These are phyloP conservation scores for Dendrolimus punctatus DNA, from an alignment of 1,140 invertebrate genomes.

Conservation along the genomic window DNA sequence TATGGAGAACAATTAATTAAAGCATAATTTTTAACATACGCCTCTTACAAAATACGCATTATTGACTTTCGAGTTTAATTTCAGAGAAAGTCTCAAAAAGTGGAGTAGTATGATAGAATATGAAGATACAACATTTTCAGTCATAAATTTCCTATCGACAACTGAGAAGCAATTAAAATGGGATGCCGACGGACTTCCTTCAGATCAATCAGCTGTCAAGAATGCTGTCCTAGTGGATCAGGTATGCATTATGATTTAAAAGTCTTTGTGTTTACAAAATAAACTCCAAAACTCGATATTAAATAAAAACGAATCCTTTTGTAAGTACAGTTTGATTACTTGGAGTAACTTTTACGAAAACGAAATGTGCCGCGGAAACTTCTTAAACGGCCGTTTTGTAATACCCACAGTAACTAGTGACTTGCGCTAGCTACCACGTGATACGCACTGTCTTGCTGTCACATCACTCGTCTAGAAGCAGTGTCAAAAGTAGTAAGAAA, in stretches of 20 bases:
- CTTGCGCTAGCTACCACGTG: too few relatives aligned
- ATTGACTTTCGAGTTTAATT: conserved; percentile 15
- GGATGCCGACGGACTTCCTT: conserved; percentile 88
- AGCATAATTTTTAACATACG: background rate
- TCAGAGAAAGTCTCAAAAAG: conserved; percentile 68
- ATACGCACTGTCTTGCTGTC: too few relatives aligned
- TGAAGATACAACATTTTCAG: conserved; percentile 73
- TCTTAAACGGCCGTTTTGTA: too few relatives aligned
- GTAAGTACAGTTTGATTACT: too few relatives aligned
- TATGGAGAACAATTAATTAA: conserved; percentile 26
- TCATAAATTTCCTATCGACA: conserved; percentile 80
- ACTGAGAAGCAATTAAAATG: conserved; percentile 90
- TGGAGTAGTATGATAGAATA: conserved; percentile 75
- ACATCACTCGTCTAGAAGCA: too few relatives aligned
- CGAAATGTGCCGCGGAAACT: too few relatives aligned
- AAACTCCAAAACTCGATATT: too few relatives aligned
- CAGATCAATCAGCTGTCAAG: conserved; percentile 85
- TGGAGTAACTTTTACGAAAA: too few relatives aligned
- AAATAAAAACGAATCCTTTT: too few relatives aligned
- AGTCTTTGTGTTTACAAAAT: too few relatives aligned
- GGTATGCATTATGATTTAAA: conserved; percentile 53
- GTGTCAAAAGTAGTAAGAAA: too few relatives aligned
- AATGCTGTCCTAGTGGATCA: conserved; percentile 87
- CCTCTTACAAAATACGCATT: background rate
- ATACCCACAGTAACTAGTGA: too few relatives aligned